A percentile compares a stretch with the other conserved stretches of the same genome.
Conservation (phyloP, 2,888 invertebrate genomes). For the Myathropa florea region DNA sequence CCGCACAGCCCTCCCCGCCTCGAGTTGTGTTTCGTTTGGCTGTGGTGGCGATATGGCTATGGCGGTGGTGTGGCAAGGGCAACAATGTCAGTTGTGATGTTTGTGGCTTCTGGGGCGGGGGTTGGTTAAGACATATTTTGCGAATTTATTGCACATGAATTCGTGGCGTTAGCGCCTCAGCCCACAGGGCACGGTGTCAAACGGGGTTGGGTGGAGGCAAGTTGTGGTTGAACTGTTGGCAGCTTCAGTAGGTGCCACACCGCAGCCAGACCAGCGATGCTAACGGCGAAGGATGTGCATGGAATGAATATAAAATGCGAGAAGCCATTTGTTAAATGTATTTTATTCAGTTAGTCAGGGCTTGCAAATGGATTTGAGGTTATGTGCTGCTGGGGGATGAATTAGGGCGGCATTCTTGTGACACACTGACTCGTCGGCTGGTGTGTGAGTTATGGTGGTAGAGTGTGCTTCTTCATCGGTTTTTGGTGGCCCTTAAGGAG, state of each 20-base stretch:
- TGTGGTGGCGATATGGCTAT: slow-evolving; percentile 4
- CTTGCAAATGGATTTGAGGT: slow-evolving; percentile 23
- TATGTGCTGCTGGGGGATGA: not conserved
- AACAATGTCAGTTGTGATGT: slow-evolving; percentile 25
- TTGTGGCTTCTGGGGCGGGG: slow-evolving; percentile 22
- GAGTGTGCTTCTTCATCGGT: too few species aligned
- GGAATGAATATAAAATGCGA: slow-evolving; percentile 49
- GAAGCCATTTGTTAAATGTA: slow-evolving; percentile 52
- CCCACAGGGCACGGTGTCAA: slow-evolving; percentile 40
- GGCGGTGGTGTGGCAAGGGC: not conserved
- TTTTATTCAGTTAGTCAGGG: slow-evolving; percentile 40
- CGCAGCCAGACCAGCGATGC: slow-evolving; percentile 39
- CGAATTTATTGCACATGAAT: slow-evolving; percentile 61
- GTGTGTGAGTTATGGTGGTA: not conserved
- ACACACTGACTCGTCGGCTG: not conserved
- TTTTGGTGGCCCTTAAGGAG: too few species aligned
- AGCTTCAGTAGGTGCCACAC: slow-evolving; percentile 49
- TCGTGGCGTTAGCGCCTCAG: slow-evolving; percentile 8
- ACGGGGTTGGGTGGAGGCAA: slow-evolving; percentile 14
- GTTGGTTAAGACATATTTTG: slow-evolving; percentile 45
- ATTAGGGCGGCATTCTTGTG: not conserved
- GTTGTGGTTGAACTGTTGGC: slow-evolving; percentile 63
- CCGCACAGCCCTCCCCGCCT: not conserved
- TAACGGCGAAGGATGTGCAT: slow-evolving; percentile 57
- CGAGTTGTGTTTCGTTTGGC: not conserved